These are phyloP conservation scores for Atta colombica DNA, from an alignment of 1,140 invertebrate species.

Conservation along the genomic window DNA sequence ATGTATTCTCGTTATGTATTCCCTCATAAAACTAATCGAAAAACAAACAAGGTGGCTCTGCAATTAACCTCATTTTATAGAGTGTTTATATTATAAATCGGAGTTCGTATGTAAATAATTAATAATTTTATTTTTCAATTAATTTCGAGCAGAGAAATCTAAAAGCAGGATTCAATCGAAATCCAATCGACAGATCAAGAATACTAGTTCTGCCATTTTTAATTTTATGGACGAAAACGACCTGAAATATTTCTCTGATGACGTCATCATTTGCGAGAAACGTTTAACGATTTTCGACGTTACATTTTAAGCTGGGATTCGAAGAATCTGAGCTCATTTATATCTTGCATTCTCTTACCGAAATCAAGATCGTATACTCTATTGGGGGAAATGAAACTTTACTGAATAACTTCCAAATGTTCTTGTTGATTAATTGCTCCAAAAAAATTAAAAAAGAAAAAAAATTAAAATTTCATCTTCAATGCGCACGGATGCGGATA, in stretches of 20 bases:
- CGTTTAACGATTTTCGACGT: background rate
- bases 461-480: background rate
- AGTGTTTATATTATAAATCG: background rate
- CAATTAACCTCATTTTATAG: conserved; percentile 10
- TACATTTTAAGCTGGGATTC: background rate
- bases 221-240: background rate
- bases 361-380: background rate
- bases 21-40: background rate
- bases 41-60: background rate
- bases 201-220: background rate
- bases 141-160: background rate
- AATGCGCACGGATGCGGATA: background rate
- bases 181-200: conserved; percentile 3
- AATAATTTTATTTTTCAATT: background rate
- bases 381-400: background rate
- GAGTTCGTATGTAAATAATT: background rate
- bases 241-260: background rate
- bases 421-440: background rate
- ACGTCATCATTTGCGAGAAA: background rate
- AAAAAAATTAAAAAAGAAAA: background rate
- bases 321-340: background rate
- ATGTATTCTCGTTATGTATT: no score
- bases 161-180: background rate
- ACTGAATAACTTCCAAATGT: background rate
- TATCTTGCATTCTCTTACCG: background rate